Evolutionary conservation across 1,140 invertebrate species (phyloP).

Genomic region (Nylanderia fulva): DNA sequence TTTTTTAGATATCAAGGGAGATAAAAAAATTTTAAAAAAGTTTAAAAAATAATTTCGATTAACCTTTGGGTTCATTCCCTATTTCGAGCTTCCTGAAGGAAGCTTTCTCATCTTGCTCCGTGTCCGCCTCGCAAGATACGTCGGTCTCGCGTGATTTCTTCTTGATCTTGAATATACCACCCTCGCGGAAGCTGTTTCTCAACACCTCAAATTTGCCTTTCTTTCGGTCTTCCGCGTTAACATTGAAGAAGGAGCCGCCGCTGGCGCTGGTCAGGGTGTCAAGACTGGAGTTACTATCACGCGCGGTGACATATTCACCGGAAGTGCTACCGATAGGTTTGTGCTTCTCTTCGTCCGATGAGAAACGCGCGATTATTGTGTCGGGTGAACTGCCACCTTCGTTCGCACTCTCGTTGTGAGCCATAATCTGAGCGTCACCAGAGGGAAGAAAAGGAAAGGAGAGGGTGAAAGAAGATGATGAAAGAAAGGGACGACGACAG

Average conservation of each 20-base stretch:
- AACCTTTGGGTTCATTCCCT: slow-evolving; percentile 39
- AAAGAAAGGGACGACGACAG: not conserved
- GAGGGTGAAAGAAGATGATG: not conserved
- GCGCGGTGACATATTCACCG: slow-evolving; percentile 72
- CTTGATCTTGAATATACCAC: slow-evolving; percentile 78
- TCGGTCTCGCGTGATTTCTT: slow-evolving; percentile 71
- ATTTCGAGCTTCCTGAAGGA: slow-evolving; percentile 2
- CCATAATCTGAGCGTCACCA: slow-evolving; percentile 72
- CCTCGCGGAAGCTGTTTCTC: slow-evolving; percentile 80
- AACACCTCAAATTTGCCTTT: slow-evolving; percentile 79
- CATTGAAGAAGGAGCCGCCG: slow-evolving; percentile 66
- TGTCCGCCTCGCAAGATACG: slow-evolving; percentile 23
- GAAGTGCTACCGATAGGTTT: slow-evolving; percentile 69
- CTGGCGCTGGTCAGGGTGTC: slow-evolving; percentile 72
- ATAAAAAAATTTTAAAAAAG: not conserved
- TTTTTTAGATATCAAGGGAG: not conserved
- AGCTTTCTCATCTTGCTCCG: slow-evolving; percentile 62
- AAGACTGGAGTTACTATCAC: slow-evolving; percentile 80
- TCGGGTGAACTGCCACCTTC: slow-evolving; percentile 79
- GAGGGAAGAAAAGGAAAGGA: not conserved
- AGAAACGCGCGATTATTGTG: slow-evolving; percentile 78
- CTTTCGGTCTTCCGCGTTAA: slow-evolving; percentile 74
- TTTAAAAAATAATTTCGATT: not conserved
- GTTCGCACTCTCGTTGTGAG: slow-evolving; percentile 77
- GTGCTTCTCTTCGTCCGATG: slow-evolving; percentile 78